Evolutionary conservation across 2,888 invertebrate species (phyloP).

Genomic region (Eupelmus urozonus): DNA sequence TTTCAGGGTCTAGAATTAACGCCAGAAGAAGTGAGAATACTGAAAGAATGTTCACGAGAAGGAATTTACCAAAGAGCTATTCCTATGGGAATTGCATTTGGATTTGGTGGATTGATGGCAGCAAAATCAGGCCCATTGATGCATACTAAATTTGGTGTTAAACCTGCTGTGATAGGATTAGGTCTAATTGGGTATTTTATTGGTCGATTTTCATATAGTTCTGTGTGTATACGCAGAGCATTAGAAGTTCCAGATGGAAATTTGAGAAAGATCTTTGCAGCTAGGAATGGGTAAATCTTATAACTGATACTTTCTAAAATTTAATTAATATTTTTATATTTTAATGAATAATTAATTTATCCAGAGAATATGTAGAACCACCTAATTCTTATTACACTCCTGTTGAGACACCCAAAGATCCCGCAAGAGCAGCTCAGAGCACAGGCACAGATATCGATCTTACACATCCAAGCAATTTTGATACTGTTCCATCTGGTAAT

Average conservation of each 20-base stretch:
- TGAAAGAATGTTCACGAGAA: constrained; percentile 57
- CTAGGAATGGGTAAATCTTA: constrained; percentile 7
- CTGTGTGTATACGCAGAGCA: constrained; percentile 42
- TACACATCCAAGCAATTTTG: constrained; percentile 49
- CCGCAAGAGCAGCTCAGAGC: background rate
- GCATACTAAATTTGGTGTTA: constrained; percentile 35
- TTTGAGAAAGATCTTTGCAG: no score
- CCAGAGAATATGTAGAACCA: constrained; percentile 6
- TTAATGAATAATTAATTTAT: no score
- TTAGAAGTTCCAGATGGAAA: constrained; percentile 51
- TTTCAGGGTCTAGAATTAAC: constrained; percentile 37
- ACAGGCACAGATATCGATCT: constrained; percentile 52
- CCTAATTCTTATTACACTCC: background rate
- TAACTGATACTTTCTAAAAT: background rate
- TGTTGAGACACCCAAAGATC: constrained; percentile 6
- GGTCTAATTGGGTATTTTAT: constrained; percentile 50
- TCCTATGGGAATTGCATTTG: constrained; percentile 49
- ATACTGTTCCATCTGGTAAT: constrained; percentile 54
- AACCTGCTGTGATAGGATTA: constrained; percentile 43
- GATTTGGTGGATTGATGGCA: constrained; percentile 28
- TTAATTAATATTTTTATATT: background rate
- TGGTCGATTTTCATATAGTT: constrained; percentile 54
- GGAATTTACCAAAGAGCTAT: constrained; percentile 54
- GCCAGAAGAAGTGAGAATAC: constrained; percentile 57
- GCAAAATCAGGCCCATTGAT: constrained; percentile 32